Percentiles rank a stretch among this genome's conserved stretches.
phyloP scores from a whole-genome alignment of 2,113 vertebrate genomes.

The Picathartes gymnocephalus region DNA sequence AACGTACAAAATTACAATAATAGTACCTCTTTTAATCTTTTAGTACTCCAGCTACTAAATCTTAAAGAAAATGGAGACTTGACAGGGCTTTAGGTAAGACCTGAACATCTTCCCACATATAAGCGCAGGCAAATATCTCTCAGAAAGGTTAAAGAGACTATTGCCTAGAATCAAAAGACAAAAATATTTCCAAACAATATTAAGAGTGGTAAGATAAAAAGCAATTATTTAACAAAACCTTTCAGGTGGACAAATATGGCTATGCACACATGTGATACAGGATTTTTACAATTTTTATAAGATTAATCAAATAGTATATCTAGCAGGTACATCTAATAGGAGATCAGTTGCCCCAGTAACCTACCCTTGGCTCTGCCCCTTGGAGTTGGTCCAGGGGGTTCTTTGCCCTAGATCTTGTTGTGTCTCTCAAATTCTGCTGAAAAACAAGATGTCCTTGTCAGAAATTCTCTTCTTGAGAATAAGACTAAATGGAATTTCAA shows the following conservation, averaged over 20 bases:
- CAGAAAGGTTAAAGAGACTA: not conserved
- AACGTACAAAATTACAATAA: not conserved
- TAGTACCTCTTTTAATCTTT: not conserved
- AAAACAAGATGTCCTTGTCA: not conserved
- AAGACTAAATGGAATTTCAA: not conserved
- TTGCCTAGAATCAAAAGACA: not conserved
- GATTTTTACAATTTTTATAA: not conserved
- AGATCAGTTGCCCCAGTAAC: not conserved
- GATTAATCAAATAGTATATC: not conserved
- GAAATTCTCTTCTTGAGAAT: not conserved
- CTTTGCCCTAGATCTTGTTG: not conserved
- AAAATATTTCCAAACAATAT: not conserved
- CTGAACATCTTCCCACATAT: not conserved
- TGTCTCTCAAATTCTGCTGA: not conserved
- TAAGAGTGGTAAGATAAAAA: not conserved
- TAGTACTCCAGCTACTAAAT: not conserved
- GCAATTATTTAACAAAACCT: not conserved
- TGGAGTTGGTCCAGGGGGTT: not conserved
- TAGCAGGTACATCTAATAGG: not conserved
- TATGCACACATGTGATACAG: not conserved
- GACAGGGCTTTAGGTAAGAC: not conserved
- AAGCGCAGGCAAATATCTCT: not conserved
- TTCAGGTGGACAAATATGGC: not conserved
- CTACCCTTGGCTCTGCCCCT: not conserved
- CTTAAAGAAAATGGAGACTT: not conserved